These are phyloP conservation scores for Dinoponera quadriceps DNA, from an alignment of 1,140 invertebrate species.

Conservation along the genomic window DNA sequence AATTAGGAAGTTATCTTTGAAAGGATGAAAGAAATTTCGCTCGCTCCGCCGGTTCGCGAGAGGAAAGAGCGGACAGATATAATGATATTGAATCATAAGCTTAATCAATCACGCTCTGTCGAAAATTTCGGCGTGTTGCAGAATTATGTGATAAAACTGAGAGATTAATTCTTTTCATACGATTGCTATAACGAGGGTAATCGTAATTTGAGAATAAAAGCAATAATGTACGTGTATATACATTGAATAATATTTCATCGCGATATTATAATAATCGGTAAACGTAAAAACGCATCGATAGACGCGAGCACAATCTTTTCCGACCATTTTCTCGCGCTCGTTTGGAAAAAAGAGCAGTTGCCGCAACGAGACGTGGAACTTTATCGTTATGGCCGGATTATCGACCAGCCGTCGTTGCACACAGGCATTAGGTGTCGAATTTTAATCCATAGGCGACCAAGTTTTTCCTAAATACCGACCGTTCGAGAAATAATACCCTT, in stretches of 20 bases:
- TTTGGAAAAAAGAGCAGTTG: constrained; percentile 8
- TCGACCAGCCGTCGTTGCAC: constrained; percentile 18
- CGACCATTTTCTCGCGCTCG: constrained; percentile 32
- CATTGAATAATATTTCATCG: neutral
- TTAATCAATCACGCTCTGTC: neutral
- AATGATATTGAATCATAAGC: constrained; percentile 33
- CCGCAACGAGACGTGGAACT: constrained; percentile 28
- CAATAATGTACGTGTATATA: neutral
- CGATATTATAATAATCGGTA: neutral
- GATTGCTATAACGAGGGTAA: neutral
- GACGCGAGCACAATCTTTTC: neutral
- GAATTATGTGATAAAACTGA: neutral
- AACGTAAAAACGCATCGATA: constrained; percentile 8
- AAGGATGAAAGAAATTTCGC: constrained; percentile 39
- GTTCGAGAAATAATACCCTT: neutral
- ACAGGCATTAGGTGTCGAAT: neutral
- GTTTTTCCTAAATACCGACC: constrained; percentile 14
- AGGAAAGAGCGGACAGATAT: neutral
- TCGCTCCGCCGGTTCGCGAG: neutral
- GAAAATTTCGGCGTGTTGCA: neutral
- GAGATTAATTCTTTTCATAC: neutral
- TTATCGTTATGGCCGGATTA: constrained; percentile 64
- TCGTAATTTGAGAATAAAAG: neutral
- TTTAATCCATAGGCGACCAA: constrained; percentile 15
- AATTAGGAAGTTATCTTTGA: constrained; percentile 42